These are phyloP conservation scores for Odontocerum albicorne DNA, from an alignment of 2,888 invertebrate genomes.

Conservation along the genomic window DNA sequence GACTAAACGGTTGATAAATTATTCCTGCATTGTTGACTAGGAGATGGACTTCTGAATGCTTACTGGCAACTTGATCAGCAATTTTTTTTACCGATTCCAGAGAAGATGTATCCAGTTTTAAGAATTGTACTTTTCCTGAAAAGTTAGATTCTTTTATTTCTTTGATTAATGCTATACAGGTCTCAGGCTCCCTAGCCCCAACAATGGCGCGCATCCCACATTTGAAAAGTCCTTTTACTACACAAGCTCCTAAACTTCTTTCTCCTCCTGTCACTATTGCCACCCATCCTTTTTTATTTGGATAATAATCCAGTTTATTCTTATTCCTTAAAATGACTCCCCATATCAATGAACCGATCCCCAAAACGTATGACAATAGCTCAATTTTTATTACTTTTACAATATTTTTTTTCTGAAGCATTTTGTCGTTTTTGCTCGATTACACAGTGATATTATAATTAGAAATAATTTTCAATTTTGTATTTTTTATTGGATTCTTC, in stretches of 20 bases:
- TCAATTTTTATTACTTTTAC: too few species aligned
- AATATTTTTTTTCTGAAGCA: too few species aligned
- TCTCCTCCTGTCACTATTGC: slow-evolving; percentile 87
- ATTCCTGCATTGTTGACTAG: slow-evolving; percentile 89
- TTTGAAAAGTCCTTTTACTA: slow-evolving; percentile 73
- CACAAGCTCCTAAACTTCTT: slow-evolving; percentile 78
- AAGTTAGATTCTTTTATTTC: slow-evolving; percentile 53
- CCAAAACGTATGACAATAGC: not conserved
- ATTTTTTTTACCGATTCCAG: slow-evolving; percentile 76
- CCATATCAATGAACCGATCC: not conserved
- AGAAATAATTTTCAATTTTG: too few species aligned
- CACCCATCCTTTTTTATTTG: slow-evolving; percentile 65
- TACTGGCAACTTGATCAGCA: slow-evolving; percentile 64
- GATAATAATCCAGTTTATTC: slow-evolving; percentile 62
- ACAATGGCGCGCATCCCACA: slow-evolving; percentile 72
- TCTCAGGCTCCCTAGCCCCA: slow-evolving; percentile 73
- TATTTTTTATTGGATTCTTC: too few species aligned
- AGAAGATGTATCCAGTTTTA: slow-evolving; percentile 74
- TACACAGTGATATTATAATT: too few species aligned
- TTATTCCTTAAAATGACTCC: slow-evolving; percentile 42
- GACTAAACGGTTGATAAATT: slow-evolving; percentile 79
- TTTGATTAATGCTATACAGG: slow-evolving; percentile 49
- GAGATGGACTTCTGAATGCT: slow-evolving; percentile 67
- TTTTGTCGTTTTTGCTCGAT: too few species aligned
- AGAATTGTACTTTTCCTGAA: slow-evolving; percentile 64